Base-by-base conservation (phyloP, 2,113 vertebrate species). In the Struthidea cinerea region DNA sequence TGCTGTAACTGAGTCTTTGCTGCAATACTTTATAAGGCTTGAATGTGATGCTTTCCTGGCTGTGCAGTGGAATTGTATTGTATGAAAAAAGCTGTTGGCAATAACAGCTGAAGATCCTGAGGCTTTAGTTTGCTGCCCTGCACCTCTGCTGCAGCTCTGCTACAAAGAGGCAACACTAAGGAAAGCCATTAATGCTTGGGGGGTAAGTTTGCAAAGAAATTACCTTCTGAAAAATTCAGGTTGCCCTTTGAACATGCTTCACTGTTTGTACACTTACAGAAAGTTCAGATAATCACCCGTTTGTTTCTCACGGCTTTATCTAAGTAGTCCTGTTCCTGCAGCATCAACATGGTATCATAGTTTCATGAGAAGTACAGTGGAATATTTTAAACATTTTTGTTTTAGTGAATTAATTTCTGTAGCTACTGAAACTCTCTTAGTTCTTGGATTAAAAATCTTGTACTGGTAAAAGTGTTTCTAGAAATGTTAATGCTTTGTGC, bases 151-250 rank as follows among this genome's bases (percentile, higher is more conserved):
- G 90, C 60, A 86, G 65, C 47, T 37, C 67, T 67, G 74, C 83
- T 89, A 37, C 84, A 61, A 27, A 86, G 81, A 68, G 68, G 33
- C 50, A 35, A 30, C 30, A 5, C 47, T 71, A 14, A 90, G 59
- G 56, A 84, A 53, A 92, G 64, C 60, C 44, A 71, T 84, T 84
- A 86, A 56, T 86, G 76, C 39, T 49, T 27, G n/a, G 33, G 49
- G 52, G 94, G 96, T 97, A 91, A 97, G 94, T 95, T 65, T 59
- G 33, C 37, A 49, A 53, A 87, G 11, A 56, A 85, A 69, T 60
- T 61, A 30, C 27, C 82, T 84, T 87, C 76, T 88, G 84, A 88
- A 90, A 69, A 76, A 53, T 60, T 65, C 63, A 77, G 13, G 41
- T 37, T 56, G 21, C 44, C 50, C 28, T 93, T 81, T 74, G 50